Conservation (phyloP, 2,797 vertebrate genomes). For the Staurois parvus region DNA sequence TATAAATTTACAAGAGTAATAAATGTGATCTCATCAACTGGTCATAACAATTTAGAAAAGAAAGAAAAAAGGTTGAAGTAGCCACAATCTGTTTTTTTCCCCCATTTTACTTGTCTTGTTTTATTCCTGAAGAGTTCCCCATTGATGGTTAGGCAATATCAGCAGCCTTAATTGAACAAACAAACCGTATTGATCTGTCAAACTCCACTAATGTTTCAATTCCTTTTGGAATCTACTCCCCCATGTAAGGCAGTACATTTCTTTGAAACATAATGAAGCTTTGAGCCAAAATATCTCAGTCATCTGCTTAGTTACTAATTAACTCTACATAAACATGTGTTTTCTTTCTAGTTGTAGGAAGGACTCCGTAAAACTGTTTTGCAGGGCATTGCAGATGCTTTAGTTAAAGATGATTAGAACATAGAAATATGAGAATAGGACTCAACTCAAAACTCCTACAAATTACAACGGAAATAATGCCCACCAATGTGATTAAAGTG, state of each 20-base stretch:
- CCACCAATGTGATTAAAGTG: conserved; percentile 62
- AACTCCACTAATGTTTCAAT: conserved; percentile 26
- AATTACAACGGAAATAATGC: conserved; percentile 66
- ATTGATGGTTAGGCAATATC: conserved; percentile 11
- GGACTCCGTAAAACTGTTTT: conserved; percentile 8
- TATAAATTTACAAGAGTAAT: not conserved
- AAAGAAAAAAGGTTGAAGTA: not conserved
- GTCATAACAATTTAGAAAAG: not conserved
- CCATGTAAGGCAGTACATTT: conserved; percentile 11
- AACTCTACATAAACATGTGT: conserved; percentile 37
- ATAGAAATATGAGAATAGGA: conserved; percentile 21
- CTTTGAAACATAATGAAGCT: conserved; percentile 36
- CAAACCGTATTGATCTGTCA: conserved; percentile 32
- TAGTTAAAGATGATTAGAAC: conserved; percentile 42
- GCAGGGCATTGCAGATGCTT: conserved; percentile 25
- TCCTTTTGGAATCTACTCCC: not conserved
- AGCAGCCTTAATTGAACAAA: conserved; percentile 28
- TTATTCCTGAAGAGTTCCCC: conserved; percentile 5
- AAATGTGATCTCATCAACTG: not conserved
- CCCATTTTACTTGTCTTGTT: not conserved
- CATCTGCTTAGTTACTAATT: conserved; percentile 52
- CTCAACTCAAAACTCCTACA: conserved; percentile 22
- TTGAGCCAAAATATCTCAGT: conserved; percentile 41
- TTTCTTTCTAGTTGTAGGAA: conserved; percentile 26
- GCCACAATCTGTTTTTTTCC: not conserved